Conservation (phyloP, 1,140 invertebrate genomes). For the Heliothis virescens region DNA sequence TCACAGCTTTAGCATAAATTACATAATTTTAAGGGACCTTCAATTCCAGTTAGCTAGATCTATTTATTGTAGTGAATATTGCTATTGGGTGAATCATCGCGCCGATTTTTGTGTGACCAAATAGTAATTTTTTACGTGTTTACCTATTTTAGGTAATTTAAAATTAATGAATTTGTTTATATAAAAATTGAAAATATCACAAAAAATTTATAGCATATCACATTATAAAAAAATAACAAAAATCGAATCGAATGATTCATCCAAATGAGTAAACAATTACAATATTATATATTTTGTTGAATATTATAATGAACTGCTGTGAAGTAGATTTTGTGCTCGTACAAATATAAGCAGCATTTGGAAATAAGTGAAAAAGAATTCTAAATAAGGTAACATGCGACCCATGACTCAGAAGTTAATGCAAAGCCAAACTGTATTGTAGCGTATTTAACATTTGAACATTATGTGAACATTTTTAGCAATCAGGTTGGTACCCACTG, state of each 20-base stretch:
- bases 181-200: constrained; percentile 81
- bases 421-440: constrained; percentile 80
- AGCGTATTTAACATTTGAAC: constrained; percentile 74
- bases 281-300: constrained; percentile 81
- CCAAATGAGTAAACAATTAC: constrained; percentile 79
- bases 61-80: constrained; percentile 85
- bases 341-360: constrained; percentile 82
- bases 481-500: constrained; percentile 78
- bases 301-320: constrained; percentile 82
- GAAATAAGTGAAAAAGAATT: constrained; percentile 85
- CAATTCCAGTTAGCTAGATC: constrained; percentile 86
- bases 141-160: constrained; percentile 78
- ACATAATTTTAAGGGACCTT: constrained; percentile 86
- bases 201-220: constrained; percentile 85
- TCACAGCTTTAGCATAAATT: constrained; percentile 81
- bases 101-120: constrained; percentile 82
- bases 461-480: constrained; percentile 78
- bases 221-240: constrained; percentile 72
- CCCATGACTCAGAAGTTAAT: constrained; percentile 72
- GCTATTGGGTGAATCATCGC: constrained; percentile 78
- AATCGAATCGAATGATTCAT: constrained; percentile 74
- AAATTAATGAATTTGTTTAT: constrained; percentile 75
- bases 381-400: constrained; percentile 67
- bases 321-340: constrained; percentile 79
- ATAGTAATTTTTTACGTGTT: constrained; percentile 82